Evolutionary conservation across 2,888 invertebrate species (phyloP).

Genomic region (Drosophila rellima): DNA sequence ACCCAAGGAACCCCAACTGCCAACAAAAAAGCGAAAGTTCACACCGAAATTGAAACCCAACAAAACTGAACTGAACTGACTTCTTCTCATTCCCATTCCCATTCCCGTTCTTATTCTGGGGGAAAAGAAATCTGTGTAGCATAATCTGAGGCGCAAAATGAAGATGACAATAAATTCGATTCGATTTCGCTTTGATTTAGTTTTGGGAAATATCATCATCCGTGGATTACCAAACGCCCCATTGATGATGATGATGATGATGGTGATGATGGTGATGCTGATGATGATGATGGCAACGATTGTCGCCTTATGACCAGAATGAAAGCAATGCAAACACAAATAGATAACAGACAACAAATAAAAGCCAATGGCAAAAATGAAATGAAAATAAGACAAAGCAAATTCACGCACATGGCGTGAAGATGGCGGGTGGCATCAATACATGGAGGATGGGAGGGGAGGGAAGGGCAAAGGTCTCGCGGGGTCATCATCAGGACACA

Average conservation of each 20-base stretch:
- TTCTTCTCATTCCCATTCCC: not conserved
- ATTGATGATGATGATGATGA: constrained; percentile 15
- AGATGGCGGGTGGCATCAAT: constrained; percentile 9
- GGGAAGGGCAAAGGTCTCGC: constrained; percentile 27
- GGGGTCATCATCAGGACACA: constrained; percentile 55
- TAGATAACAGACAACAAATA: constrained; percentile 80
- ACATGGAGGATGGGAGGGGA: no score
- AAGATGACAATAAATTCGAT: constrained; percentile 82
- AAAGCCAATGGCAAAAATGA: constrained; percentile 67
- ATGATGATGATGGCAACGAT: constrained; percentile 64
- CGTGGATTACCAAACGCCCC: constrained; percentile 67
- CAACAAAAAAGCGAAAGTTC: constrained; percentile 70
- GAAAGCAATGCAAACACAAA: constrained; percentile 75
- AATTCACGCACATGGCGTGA: constrained; percentile 57
- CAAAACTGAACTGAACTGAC: constrained; percentile 42
- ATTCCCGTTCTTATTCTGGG: not conserved
- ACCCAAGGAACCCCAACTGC: constrained; percentile 13
- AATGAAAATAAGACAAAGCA: constrained; percentile 81
- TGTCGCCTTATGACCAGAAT: constrained; percentile 73
- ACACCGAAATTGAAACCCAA: constrained; percentile 80
- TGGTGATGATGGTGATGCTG: constrained; percentile 28
- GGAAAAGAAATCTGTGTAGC: constrained; percentile 59
- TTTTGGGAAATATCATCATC: constrained; percentile 76
- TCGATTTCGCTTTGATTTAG: constrained; percentile 82
- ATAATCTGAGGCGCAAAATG: constrained; percentile 79